phyloP scores from a whole-genome alignment of 2,797 vertebrate genomes.

The Catamblyrhynchus diadema region DNA sequence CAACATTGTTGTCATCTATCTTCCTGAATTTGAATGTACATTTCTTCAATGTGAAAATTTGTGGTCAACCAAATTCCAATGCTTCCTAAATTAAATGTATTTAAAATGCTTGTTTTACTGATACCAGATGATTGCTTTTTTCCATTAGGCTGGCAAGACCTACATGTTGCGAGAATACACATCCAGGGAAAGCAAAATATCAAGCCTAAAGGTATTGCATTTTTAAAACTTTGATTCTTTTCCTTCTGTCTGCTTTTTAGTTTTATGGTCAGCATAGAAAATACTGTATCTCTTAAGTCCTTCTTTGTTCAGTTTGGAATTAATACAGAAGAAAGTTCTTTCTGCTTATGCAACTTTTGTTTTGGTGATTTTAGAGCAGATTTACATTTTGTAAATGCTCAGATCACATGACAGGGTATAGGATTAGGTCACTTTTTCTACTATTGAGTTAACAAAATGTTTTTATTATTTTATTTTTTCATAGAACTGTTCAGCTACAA shows the following conservation, averaged over 20 bases:
- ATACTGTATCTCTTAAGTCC: background rate
- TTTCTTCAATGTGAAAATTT: background rate
- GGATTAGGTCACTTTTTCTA: background rate
- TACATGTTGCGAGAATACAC: slow-evolving; percentile 95
- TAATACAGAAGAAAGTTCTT: background rate
- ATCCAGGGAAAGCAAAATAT: slow-evolving; percentile 89
- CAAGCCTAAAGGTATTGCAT: slow-evolving; percentile 85
- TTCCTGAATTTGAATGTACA: rapidly evolving
- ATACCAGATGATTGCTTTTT: background rate
- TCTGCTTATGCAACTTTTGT: background rate
- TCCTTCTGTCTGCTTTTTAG: background rate
- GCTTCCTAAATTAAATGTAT: background rate
- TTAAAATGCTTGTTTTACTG: background rate
- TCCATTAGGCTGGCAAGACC: slow-evolving; percentile 83
- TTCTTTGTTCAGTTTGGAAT: background rate
- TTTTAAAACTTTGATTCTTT: background rate
- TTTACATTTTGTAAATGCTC: background rate
- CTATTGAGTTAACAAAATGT: background rate
- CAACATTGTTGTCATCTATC: background rate
- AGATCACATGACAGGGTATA: background rate
- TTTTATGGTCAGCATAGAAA: background rate
- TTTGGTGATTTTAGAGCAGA: background rate
- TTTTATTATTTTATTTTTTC: background rate
- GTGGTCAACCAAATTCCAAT: background rate
- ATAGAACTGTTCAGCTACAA: background rate